Percentiles rank a stretch among this genome's conserved stretches.
Conservation (phyloP, 2,113 vertebrate genomes). For the Leucosticte australis region DNA sequence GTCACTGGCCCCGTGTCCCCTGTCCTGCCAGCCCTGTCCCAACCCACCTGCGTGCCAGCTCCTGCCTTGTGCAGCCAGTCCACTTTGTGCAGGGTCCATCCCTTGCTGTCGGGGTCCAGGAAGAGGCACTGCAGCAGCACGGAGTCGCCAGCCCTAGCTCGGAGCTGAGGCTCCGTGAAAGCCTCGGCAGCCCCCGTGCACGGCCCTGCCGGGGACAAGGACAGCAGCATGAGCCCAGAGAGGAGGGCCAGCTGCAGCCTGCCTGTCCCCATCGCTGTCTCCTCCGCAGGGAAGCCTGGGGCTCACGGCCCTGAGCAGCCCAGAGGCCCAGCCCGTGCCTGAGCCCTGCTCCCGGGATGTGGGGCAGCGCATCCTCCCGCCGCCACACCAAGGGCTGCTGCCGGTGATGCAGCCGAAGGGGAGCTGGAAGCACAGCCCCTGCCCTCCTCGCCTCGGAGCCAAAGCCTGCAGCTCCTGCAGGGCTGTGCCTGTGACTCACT, state of each 20-base stretch:
- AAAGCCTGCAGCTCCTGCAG: not conserved
- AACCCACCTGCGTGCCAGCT: not conserved
- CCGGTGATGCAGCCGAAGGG: not conserved
- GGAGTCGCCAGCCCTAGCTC: constrained; percentile 33
- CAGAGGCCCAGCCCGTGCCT: not conserved
- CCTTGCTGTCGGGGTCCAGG: not conserved
- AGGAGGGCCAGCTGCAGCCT: not conserved
- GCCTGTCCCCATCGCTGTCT: not conserved
- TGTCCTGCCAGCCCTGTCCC: rapidly evolving
- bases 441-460: not conserved
- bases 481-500: constrained; percentile 8
- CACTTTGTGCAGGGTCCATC: constrained; percentile 53
- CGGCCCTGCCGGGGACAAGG: constrained; percentile 3
- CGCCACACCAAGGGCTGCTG: not conserved
- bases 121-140: constrained; percentile 66
- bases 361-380: constrained; percentile 57
- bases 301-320: not conserved
- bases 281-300: not conserved
- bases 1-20: rapidly evolving
- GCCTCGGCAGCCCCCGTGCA: not conserved
- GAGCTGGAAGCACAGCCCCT: not conserved
- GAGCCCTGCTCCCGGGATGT: not conserved
- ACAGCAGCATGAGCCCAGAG: constrained; percentile 11
- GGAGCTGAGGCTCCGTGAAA: not conserved
- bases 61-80: constrained; percentile 53